A percentile compares a stretch with the other conserved stretches of the same genome.
phyloP scores from a whole-genome alignment of 2,797 vertebrate species.

The Poeciliopsis infans region DNA sequence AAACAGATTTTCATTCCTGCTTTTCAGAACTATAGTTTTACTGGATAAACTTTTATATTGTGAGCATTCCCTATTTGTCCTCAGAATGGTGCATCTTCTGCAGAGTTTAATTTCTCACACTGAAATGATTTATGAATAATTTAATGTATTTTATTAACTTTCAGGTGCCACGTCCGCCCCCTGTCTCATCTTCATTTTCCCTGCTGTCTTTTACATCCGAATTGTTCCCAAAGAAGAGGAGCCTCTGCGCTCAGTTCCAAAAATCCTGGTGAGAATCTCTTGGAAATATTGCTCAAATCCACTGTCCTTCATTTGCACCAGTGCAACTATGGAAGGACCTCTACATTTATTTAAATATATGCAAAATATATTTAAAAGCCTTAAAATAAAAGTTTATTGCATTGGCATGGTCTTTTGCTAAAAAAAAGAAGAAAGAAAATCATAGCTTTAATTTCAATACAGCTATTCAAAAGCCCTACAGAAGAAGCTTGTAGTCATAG shows the following conservation, averaged over 20 bases:
- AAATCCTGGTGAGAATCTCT: conserved; percentile 86
- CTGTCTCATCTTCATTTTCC: conserved; percentile 99
- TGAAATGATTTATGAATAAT: conserved; percentile 19
- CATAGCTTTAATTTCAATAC: background rate
- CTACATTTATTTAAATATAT: background rate
- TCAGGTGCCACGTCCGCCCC: conserved; percentile 96
- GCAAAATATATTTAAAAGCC: background rate
- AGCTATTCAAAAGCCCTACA: background rate
- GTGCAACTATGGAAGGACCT: background rate
- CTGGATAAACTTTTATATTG: background rate
- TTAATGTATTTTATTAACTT: conserved; percentile 15
- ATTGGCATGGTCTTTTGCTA: background rate
- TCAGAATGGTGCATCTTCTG: background rate
- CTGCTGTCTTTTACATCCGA: conserved; percentile 96
- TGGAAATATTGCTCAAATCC: background rate
- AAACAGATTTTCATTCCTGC: background rate
- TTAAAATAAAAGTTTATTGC: background rate
- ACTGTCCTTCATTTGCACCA: background rate
- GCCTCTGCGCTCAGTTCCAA: conserved; percentile 86
- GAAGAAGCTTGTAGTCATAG: background rate
- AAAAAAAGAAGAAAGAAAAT: background rate
- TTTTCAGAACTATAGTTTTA: background rate
- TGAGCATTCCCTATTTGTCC: background rate
- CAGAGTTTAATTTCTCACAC: conserved; percentile 4
- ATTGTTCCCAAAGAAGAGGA: conserved; percentile 95